Evolutionary conservation across 1,140 invertebrate genomes (phyloP).

Genomic region (Eulimnadia texana): DNA sequence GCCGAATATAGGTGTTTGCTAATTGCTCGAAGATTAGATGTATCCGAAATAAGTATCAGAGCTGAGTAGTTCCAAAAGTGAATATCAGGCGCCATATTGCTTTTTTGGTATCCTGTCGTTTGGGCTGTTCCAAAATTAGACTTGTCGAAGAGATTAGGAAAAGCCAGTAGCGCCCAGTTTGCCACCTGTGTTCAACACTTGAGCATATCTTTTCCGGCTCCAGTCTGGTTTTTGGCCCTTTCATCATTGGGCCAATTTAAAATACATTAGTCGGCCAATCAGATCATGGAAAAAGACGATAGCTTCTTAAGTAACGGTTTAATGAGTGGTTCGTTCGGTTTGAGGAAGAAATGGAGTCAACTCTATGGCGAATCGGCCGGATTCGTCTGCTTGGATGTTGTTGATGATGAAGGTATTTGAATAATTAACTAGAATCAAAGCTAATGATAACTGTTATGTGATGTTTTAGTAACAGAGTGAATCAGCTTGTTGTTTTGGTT

Average conservation of each 20-base stretch:
- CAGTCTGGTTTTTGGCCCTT: neutral
- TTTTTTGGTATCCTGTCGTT: neutral
- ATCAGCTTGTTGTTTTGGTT: slow-evolving; percentile 6
- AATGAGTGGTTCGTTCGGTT: neutral
- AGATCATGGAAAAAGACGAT: too few relatives aligned
- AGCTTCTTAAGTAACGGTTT: too few relatives aligned
- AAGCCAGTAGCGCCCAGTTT: neutral
- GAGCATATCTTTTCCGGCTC: neutral
- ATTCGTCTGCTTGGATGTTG: neutral
- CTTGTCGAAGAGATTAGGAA: neutral
- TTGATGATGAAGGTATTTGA: neutral
- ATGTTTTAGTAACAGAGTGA: too few relatives aligned
- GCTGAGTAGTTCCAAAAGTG: neutral
- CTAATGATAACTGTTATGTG: too few relatives aligned
- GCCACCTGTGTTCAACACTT: neutral
- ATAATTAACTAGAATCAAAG: too few relatives aligned
- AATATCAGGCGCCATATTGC: too few relatives aligned
- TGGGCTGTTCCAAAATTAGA: neutral
- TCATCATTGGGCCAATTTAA: neutral
- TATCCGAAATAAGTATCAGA: too few relatives aligned
- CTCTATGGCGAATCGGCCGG: neutral
- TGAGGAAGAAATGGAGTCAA: neutral
- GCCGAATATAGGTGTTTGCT: too few relatives aligned
- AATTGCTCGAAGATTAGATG: too few relatives aligned
- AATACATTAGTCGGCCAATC: neutral